phyloP scores from a whole-genome alignment of 2,797 vertebrate species.

The Masticophis lateralis region DNA sequence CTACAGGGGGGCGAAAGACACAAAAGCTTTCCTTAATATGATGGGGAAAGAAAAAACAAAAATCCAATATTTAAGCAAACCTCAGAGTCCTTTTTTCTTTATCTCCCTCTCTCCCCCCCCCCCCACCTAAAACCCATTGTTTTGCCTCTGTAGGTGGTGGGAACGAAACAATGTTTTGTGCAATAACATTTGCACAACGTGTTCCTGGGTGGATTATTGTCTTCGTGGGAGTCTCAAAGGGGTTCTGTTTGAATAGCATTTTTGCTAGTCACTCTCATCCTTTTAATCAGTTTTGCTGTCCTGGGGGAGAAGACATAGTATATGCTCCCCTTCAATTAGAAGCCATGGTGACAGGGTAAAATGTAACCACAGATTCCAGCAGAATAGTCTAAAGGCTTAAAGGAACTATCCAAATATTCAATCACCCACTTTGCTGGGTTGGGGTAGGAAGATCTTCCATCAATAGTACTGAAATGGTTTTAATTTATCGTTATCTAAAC shows the following conservation, averaged over 20 bases:
- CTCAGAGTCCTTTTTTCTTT: background rate
- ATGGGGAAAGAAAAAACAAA: too few relatives aligned
- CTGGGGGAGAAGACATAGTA: constrained; percentile 6
- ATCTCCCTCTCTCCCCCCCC: too few relatives aligned
- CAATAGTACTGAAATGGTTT: background rate
- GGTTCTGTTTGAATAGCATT: constrained; percentile 11
- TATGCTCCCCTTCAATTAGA: constrained; percentile 11
- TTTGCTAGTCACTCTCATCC: background rate
- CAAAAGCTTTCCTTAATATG: background rate
- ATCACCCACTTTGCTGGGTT: background rate
- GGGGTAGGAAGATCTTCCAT: background rate
- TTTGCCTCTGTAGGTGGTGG: background rate
- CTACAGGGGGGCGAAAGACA: constrained; percentile 50
- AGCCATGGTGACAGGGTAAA: background rate
- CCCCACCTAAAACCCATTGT: background rate
- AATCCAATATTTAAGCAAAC: background rate
- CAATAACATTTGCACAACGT: background rate
- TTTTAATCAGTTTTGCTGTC: constrained; percentile 28
- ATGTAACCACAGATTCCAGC: constrained; percentile 8
- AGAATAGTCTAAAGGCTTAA: background rate
- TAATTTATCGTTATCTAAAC: background rate
- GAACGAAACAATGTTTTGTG: background rate
- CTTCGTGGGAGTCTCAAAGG: background rate
- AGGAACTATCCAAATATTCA: background rate
- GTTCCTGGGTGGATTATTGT: background rate